Conservation (phyloP, 53 echinoderm and acorn worm species). For the Patiria pectinifera region DNA sequence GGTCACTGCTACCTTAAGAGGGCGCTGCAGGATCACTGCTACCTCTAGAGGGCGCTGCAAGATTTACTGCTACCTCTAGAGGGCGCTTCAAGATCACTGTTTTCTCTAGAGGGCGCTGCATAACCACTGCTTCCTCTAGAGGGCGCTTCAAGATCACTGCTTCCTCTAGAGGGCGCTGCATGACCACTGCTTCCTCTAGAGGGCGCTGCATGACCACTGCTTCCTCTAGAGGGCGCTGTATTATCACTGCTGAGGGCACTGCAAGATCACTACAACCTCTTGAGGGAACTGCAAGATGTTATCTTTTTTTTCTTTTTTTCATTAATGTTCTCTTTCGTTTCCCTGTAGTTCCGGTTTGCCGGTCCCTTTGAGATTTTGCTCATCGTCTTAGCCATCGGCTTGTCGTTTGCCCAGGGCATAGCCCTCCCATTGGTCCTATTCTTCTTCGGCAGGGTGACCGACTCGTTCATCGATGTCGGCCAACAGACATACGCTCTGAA, state of each 20-base stretch:
- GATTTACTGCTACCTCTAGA: too few species aligned
- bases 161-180: too few species aligned
- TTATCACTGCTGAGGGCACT: too few species aligned
- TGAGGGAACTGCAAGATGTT: too few species aligned
- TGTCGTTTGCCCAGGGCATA: constrained; percentile 71
- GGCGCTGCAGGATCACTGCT: not conserved
- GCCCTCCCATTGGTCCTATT: constrained; percentile 82
- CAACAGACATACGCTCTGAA: not conserved
- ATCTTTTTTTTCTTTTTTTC: not conserved
- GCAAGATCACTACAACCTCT: not conserved
- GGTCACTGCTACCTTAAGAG: too few species aligned
- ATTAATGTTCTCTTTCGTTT: not conserved
- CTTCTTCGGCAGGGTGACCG: constrained; percentile 87
- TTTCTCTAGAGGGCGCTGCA: too few species aligned
- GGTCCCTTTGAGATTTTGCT: constrained; percentile 69
- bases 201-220: too few species aligned
- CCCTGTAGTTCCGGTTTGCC: constrained; percentile 89
- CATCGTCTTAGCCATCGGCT: constrained; percentile 62
- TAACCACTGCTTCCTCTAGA: too few species aligned
- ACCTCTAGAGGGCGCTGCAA: not conserved
- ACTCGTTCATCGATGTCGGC: constrained; percentile 74
- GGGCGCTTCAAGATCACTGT: too few species aligned
- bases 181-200: too few species aligned
- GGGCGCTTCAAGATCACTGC: too few species aligned
- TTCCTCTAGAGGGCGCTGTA: too few species aligned